Evolutionary conservation across 2,888 invertebrate genomes (phyloP).

Genomic region (Troides aeacus): DNA sequence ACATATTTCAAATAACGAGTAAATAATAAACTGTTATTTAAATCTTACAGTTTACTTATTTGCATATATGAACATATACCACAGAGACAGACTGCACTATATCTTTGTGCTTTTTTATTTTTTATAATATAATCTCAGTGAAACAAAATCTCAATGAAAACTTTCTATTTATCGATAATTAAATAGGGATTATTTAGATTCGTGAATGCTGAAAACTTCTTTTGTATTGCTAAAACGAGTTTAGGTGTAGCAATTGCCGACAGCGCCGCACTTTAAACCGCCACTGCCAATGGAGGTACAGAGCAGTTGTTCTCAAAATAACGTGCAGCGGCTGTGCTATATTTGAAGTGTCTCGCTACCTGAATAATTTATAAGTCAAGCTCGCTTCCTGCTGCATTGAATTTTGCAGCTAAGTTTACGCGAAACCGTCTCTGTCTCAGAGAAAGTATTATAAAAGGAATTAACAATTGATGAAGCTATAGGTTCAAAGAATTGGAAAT

Average conservation of each 20-base stretch:
- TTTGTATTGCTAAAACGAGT: neutral
- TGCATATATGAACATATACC: too few relatives aligned
- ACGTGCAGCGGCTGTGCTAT: conserved; percentile 65
- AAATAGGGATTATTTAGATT: neutral
- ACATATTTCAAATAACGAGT: too few relatives aligned
- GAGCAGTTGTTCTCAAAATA: conserved; percentile 69
- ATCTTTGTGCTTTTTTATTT: too few relatives aligned
- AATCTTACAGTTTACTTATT: too few relatives aligned
- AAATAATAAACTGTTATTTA: too few relatives aligned
- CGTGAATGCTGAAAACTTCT: neutral
- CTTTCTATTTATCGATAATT: too few relatives aligned
- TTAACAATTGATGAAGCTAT: neutral
- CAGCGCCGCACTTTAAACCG: conserved; percentile 10
- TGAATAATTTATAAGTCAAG: conserved; percentile 77
- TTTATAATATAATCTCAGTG: too few relatives aligned
- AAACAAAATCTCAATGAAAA: too few relatives aligned
- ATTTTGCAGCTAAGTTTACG: conserved; percentile 63
- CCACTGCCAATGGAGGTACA: conserved; percentile 7
- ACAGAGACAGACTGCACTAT: too few relatives aligned
- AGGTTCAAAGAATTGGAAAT: neutral
- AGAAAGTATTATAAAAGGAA: conserved; percentile 33
- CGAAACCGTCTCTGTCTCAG: conserved; percentile 52
- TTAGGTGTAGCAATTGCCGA: conserved; percentile 5
- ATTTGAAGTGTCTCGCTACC: conserved; percentile 75
- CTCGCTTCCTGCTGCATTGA: conserved; percentile 67